Evolutionary conservation across 2,113 vertebrate genomes (phyloP).

Genomic region (Xiphophorus maculatus): DNA sequence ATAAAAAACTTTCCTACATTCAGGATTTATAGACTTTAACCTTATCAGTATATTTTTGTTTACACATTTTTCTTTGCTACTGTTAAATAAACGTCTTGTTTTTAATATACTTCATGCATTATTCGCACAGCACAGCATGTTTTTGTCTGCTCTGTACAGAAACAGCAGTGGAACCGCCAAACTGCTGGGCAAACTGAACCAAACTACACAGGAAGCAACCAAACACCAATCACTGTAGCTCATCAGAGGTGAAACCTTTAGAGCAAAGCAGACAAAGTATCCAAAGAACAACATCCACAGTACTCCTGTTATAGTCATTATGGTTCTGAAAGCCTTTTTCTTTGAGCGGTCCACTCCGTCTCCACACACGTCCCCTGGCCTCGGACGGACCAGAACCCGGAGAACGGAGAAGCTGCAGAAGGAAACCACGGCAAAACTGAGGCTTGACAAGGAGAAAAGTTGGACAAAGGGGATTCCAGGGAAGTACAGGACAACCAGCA

Average conservation of each 20-base stretch:
- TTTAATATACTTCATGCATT: neutral
- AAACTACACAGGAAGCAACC: fast-evolving
- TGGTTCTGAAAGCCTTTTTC: conserved; percentile 6
- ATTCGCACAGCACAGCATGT: neutral
- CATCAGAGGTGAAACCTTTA: fast-evolving
- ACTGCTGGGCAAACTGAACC: neutral
- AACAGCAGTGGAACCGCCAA: conserved; percentile 2
- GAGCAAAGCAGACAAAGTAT: fast-evolving
- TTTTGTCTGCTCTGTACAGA: neutral
- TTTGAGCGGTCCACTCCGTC: neutral
- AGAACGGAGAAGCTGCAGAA: conserved; percentile 17
- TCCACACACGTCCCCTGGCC: neutral
- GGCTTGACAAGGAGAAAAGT: neutral
- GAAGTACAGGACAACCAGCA: too few relatives aligned
- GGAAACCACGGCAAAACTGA: fast-evolving
- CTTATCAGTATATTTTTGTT: too few relatives aligned
- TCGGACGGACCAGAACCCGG: conserved; percentile 1
- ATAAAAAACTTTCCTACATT: too few relatives aligned
- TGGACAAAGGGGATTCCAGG: fast-evolving
- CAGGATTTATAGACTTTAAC: too few relatives aligned
- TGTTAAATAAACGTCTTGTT: too few relatives aligned
- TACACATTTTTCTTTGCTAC: too few relatives aligned
- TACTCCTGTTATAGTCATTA: neutral
- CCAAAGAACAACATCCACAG: neutral
- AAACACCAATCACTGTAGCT: neutral